phyloP scores from a whole-genome alignment of 1,140 invertebrate genomes.

The Mycetomoellerius zeteki region DNA sequence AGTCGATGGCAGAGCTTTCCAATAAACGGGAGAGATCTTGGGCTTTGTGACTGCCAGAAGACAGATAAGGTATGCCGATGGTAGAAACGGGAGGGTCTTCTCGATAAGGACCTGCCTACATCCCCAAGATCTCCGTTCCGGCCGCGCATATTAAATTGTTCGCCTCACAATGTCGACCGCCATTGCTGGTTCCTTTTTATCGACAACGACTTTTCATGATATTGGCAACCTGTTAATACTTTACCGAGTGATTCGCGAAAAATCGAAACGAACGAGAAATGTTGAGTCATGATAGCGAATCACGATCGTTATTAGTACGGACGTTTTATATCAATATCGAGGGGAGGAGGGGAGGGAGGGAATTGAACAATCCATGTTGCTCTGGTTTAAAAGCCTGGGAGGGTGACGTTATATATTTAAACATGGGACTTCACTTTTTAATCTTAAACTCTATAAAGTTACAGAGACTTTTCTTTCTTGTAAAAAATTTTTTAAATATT shows the following conservation, averaged over 20 bases:
- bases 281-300: conserved; percentile 43
- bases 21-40: conserved; percentile 78
- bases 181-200: not conserved
- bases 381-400: conserved; percentile 16
- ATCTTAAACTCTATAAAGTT: not conserved
- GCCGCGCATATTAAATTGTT: conserved; percentile 82
- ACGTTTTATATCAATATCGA: conserved; percentile 37
- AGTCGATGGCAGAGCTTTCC: conserved; percentile 76
- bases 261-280: conserved; percentile 18
- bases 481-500: not conserved
- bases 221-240: conserved; percentile 77
- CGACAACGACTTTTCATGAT: conserved; percentile 58
- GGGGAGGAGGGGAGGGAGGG: no score
- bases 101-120: conserved; percentile 60
- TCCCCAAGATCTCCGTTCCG: conserved; percentile 40
- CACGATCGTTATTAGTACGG: conserved; percentile 35
- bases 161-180: conserved; percentile 70
- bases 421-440: conserved; percentile 4
- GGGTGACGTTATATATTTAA: conserved; percentile 37
- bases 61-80: conserved; percentile 77
- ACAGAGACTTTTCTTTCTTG: not conserved
- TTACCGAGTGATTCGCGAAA: conserved; percentile 50
- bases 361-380: conserved; percentile 40
- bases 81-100: conserved; percentile 55
- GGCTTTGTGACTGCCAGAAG: conserved; percentile 77